phyloP scores from a whole-genome alignment of 2,113 vertebrate species.

The Microcebus jonahi region DNA sequence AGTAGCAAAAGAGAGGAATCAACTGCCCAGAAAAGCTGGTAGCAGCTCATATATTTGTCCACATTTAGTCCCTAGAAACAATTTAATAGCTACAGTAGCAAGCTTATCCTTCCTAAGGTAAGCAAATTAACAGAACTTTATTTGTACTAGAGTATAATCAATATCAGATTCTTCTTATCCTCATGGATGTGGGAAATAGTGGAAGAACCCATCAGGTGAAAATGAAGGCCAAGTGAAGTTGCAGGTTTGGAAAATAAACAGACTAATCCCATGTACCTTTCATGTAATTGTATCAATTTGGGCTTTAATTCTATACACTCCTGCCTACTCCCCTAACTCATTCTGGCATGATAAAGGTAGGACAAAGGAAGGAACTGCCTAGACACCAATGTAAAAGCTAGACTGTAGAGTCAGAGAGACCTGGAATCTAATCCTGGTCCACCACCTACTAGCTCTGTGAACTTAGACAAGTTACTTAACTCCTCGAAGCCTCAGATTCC shows the following conservation, averaged over 20 bases:
- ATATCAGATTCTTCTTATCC: neutral
- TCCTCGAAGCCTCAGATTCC: neutral
- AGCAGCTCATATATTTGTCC: neutral
- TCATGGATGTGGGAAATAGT: neutral
- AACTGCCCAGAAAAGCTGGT: neutral
- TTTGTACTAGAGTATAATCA: neutral
- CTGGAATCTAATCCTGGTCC: neutral
- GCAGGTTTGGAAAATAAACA: neutral
- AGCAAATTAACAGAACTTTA: neutral
- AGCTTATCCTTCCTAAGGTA: neutral
- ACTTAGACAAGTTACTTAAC: neutral
- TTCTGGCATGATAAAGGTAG: neutral
- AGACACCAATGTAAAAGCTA: neutral
- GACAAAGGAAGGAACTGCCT: neutral
- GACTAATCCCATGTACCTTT: neutral
- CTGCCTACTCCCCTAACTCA: neutral
- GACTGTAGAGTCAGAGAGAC: neutral
- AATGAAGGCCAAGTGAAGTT: neutral
- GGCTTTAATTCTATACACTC: neutral
- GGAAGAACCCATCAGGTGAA: neutral
- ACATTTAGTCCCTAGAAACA: neutral
- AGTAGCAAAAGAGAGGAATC: neutral
- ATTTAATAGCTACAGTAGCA: neutral
- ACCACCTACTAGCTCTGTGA: neutral
- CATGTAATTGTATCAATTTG: neutral